Evolutionary conservation across 2,113 vertebrate genomes (phyloP).

Genomic region (Microcebus ravelobensis): DNA sequence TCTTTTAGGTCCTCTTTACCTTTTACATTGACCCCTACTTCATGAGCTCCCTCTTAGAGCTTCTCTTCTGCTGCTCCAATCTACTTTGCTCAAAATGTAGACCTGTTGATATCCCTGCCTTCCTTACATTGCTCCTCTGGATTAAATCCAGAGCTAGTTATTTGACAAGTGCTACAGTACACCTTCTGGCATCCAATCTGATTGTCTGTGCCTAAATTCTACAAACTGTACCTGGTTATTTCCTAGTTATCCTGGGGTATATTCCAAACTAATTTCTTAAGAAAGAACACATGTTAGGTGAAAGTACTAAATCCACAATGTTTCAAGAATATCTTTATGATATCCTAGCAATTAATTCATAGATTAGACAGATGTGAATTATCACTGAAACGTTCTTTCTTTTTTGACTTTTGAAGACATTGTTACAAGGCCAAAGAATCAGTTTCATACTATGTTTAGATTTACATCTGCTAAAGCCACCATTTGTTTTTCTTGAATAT

Average conservation of each 20-base stretch:
- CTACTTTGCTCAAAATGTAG: neutral
- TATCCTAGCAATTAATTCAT: neutral
- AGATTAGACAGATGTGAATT: neutral
- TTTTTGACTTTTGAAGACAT: neutral
- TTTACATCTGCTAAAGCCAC: neutral
- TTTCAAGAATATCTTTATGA: neutral
- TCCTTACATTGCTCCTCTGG: neutral
- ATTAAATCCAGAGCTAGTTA: neutral
- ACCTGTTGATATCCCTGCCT: neutral
- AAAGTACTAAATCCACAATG: neutral
- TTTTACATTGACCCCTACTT: neutral
- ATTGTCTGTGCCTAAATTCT: neutral
- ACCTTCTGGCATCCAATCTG: neutral
- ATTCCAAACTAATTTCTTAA: neutral
- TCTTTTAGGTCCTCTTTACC: neutral
- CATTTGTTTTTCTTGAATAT: neutral
- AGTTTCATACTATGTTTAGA: neutral
- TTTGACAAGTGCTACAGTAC: neutral
- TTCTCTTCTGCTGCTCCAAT: neutral
- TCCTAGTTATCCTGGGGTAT: neutral
- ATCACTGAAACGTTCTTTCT: neutral
- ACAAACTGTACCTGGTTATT: neutral
- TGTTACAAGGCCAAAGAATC: neutral
- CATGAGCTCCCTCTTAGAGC: neutral
- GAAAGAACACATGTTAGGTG: neutral